Base-by-base conservation (phyloP, 2,888 invertebrate genomes). In the Andrena hattorfiana region DNA sequence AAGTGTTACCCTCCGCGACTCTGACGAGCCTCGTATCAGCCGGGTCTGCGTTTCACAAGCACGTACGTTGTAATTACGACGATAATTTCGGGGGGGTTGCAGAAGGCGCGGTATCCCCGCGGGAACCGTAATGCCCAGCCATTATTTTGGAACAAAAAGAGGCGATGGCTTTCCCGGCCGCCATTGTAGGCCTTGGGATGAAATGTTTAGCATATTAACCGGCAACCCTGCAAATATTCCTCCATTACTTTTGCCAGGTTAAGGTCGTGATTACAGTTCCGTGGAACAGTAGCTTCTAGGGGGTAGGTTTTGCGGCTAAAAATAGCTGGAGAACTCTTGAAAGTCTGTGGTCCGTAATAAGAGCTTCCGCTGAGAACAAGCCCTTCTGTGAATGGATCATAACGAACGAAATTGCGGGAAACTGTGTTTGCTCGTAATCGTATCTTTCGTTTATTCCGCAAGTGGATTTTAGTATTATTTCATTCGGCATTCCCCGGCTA, bases 131-230 rank as follows among this genome's bases (percentile, higher is more conserved):
- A 92, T 91, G 83, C 86, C 79, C 88, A 83, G 79, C 87, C 90
- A 90, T 92, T 92, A 92, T 86, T 89, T 89, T 83, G 75, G 67
- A 79, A 83, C 89, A 90, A 89, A 91, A 92, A 91, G 92, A 89
- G 81, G 87, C 85, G 62, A 85, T 68, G 77, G 77, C 20, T 78
- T 85, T 16, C 68, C 62, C 67, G 78, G 42, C 20, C 59, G 71
- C 68, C 78, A 82, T 87, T 86, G 77, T 84, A 78, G 87, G 87
- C 87, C 89, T 87, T 82, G 89, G 90, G 51, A 77, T 90, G 91
- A 92, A 92, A 92, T 91, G 90, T 92, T 91, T 87, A 83, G 88
- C 87, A 87, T 87, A 85, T 87, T 89, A 89, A 89, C 85, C 84
- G 63, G 59, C 79, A 66, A 62, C 77, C 76, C 69, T 67, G 79